Percentiles rank a stretch among this genome's conserved stretches.
Conservation (phyloP, 2,113 vertebrate genomes). For the Phaethon lepturus region DNA sequence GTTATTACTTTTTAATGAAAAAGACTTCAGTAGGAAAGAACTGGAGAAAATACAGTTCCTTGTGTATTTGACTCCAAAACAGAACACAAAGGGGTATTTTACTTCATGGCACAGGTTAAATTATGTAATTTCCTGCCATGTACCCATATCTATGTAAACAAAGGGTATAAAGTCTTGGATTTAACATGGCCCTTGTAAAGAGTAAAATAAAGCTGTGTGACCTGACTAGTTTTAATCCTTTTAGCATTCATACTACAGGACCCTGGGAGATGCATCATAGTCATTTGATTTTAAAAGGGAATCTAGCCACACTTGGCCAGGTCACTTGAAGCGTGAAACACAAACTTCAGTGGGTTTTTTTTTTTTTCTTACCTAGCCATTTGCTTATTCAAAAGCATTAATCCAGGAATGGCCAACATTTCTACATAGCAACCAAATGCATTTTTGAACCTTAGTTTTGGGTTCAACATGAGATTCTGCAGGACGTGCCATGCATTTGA, state of each 20-base stretch:
- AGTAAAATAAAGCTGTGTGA: constrained; percentile 27
- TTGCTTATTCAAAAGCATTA: constrained; percentile 36
- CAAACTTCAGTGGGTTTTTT: background rate
- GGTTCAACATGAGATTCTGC: background rate
- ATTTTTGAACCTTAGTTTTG: background rate
- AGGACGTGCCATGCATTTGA: background rate
- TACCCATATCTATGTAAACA: constrained; percentile 21
- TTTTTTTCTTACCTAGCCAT: constrained; percentile 43
- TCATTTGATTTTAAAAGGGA: constrained; percentile 63
- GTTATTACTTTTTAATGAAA: background rate
- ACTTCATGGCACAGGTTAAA: background rate
- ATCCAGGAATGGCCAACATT: background rate
- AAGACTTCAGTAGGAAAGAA: background rate
- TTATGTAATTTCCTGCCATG: constrained; percentile 29
- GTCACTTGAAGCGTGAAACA: constrained; percentile 44
- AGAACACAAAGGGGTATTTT: constrained; percentile 1
- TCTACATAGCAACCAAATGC: background rate
- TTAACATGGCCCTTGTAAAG: constrained; percentile 16
- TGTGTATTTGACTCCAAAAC: background rate
- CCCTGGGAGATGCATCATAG: constrained; percentile 32
- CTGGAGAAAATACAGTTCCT: background rate
- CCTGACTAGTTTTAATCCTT: constrained; percentile 58
- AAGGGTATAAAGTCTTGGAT: background rate
- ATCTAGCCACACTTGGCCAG: constrained; percentile 31
- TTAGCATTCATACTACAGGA: constrained; percentile 66